These are phyloP conservation scores for Brachypterus glaber DNA, from an alignment of 2,888 invertebrate genomes.

Conservation along the genomic window DNA sequence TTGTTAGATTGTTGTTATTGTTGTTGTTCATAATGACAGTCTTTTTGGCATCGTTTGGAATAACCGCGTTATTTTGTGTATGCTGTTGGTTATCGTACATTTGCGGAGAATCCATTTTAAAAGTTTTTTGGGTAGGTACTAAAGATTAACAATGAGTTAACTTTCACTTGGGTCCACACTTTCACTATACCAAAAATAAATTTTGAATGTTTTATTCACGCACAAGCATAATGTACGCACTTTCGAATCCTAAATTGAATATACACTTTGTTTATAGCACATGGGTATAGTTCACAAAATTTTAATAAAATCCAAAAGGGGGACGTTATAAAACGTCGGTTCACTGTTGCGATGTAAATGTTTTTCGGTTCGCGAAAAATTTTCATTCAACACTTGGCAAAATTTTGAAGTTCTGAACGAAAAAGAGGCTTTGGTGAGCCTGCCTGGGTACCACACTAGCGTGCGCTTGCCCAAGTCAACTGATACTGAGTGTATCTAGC, in stretches of 20 bases:
- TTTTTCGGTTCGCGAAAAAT: too few species aligned
- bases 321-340: too few species aligned
- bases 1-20: slow-evolving; percentile 42
- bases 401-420: too few species aligned
- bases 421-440: too few species aligned
- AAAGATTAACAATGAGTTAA: slow-evolving; percentile 18
- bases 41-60: slow-evolving; percentile 50
- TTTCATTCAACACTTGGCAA: too few species aligned
- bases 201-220: slow-evolving; percentile 17
- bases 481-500: slow-evolving; percentile 37
- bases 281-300: too few species aligned
- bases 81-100: slow-evolving; percentile 70
- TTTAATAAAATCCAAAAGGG: too few species aligned
- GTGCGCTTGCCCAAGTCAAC: slow-evolving; percentile 42
- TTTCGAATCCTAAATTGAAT: slow-evolving; percentile 14
- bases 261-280: too few species aligned
- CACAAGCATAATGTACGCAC: slow-evolving; percentile 18
- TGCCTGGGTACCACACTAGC: slow-evolving; percentile 39
- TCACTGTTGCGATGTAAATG: too few species aligned
- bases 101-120: slow-evolving; percentile 70
- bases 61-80: slow-evolving; percentile 43
- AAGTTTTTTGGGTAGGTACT: slow-evolving; percentile 3
- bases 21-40: slow-evolving; percentile 41
- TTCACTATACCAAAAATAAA: slow-evolving; percentile 30
- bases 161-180: slow-evolving; percentile 35